A percentile compares a stretch with the other conserved stretches of the same genome.
Conservation (phyloP, 2,113 vertebrate genomes). For the Neolamprologus variostigma region DNA sequence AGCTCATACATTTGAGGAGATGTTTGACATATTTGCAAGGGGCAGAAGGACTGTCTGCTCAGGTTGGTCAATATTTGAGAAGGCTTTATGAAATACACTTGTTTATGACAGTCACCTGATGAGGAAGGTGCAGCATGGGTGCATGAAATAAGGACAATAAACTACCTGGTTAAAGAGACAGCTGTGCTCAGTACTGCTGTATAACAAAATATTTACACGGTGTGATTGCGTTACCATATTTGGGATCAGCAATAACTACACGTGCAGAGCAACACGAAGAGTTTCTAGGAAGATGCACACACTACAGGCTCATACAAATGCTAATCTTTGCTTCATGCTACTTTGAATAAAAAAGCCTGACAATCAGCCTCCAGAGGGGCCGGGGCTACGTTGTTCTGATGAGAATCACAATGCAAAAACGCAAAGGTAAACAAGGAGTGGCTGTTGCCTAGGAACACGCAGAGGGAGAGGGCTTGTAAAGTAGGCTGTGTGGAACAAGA, state of each 20-base stretch:
- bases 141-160: slow-evolving; percentile 47
- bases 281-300: neutral
- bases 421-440: slow-evolving; percentile 71
- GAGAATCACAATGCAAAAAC: slow-evolving; percentile 65
- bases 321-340: neutral
- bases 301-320: neutral
- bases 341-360: slow-evolving; percentile 38
- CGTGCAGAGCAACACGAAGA: neutral
- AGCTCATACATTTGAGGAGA: neutral
- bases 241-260: neutral
- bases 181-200: neutral
- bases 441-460: slow-evolving; percentile 64
- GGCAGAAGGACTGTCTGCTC: slow-evolving; percentile 1
- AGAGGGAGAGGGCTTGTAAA: slow-evolving; percentile 43
- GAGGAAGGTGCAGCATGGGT: slow-evolving; percentile 36
- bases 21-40: neutral
- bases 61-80: slow-evolving; percentile 66
- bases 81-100: slow-evolving; percentile 53
- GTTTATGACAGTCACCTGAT: slow-evolving; percentile 43
- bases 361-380: slow-evolving; percentile 20
- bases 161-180: neutral
- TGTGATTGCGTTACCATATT: slow-evolving; percentile 6
- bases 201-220: slow-evolving; percentile 1
- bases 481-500: slow-evolving; percentile 3
- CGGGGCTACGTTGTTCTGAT: slow-evolving; percentile 35